Evolutionary conservation across 2,888 invertebrate species (phyloP), one percentile per base, ranked within the genome.

Genomic region (Thelaira solivaga): DNA sequence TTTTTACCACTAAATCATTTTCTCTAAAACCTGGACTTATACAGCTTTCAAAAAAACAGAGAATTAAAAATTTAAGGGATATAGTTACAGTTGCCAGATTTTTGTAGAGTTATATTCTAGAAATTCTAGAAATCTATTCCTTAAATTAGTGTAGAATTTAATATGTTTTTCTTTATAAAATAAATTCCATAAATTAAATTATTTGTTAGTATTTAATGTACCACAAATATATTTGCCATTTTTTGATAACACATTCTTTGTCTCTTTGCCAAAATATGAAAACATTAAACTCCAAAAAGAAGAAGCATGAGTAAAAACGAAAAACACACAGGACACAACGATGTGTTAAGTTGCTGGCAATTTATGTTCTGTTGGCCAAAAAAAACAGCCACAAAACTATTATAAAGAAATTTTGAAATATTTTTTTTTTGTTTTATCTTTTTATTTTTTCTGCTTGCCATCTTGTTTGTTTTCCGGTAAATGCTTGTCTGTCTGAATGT

Each of bases 381-480:
- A n/a, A n/a, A n/a, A 64, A 61, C n/a, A 26, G 20, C 69, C 75
- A 57, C 68, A 75, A 57, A 62, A 41, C 39, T 41, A 29, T 41
- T 51, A 22, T 1, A 20, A 22, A 24, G 18, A n/a, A 41, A 51
- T 64, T n/a, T 64, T 51, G 18, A 8, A 16, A n/a, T 43, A 13
- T 61, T 8, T 45, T 39, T 3, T 3, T 31, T 31, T 45, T 13
- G 20, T 31, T 29, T 22, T n/a, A 20, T 36, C n/a, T 18, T n/a
- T 39, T 49, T 39, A 5, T 2, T 47, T 16, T 18, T 24, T 22
- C 31, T 22, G 31, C 24, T 36, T 3, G 11, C 1, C 20, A n/a
- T n/a, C n/a, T 4, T 29, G 20, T 31, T 34, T 45, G 20, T 13
- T 41, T 65, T 65, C 31, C 41, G 41, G 24, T 26, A 24, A 22